A percentile compares a stretch with the other conserved stretches of the same genome.
phyloP scores from a whole-genome alignment of 2,797 vertebrate genomes.

The Poeciliopsis gracilis region DNA sequence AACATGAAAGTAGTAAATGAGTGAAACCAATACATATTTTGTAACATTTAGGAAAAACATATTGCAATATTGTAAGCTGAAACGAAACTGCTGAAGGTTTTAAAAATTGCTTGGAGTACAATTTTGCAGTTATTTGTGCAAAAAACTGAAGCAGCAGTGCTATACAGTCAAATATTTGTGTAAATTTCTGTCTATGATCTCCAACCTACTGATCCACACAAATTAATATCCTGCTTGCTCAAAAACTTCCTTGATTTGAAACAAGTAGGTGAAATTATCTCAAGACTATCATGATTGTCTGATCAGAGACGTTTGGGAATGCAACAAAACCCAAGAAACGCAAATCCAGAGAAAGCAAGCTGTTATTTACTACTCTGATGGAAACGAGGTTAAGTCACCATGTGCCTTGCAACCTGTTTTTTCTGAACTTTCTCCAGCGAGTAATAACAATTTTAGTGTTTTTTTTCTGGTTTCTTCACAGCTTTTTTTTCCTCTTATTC shows the following conservation, averaged over 20 bases:
- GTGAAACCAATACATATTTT: neutral
- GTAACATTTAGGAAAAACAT: neutral
- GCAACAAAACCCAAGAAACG: neutral
- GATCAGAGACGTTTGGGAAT: neutral
- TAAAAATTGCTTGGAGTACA: neutral
- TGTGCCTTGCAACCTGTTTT: neutral
- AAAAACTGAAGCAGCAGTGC: neutral
- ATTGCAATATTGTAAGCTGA: neutral
- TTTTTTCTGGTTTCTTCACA: neutral
- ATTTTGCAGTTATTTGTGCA: neutral
- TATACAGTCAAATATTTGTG: neutral
- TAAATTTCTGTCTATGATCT: neutral
- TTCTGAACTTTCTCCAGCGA: neutral
- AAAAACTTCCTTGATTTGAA: neutral
- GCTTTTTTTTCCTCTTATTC: neutral
- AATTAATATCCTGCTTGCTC: neutral
- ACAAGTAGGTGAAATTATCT: neutral
- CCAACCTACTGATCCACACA: neutral
- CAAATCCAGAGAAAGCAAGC: slow-evolving; percentile 1
- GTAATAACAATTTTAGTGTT: neutral
- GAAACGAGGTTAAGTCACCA: neutral
- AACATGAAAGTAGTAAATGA: neutral
- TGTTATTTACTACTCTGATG: neutral
- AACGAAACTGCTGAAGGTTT: neutral
- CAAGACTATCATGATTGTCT: neutral